phyloP scores from a whole-genome alignment of 2,888 invertebrate species.

The Ligdia adustata region DNA sequence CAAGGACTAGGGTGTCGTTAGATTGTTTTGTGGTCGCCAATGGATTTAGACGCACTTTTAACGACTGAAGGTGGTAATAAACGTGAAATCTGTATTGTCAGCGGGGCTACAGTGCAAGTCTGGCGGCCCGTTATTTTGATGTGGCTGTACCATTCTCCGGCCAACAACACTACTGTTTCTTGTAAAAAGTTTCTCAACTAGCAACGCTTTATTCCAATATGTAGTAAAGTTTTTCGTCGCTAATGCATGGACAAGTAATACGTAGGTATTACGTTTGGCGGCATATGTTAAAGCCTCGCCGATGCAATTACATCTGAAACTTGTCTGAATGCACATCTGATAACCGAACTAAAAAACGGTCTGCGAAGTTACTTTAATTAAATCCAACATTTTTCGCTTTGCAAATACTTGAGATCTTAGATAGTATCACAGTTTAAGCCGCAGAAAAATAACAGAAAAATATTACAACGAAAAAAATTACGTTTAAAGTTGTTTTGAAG shows the following conservation, averaged over 20 bases:
- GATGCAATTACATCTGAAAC: constrained; percentile 74
- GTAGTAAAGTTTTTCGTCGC: constrained; percentile 20
- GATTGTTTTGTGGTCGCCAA: constrained; percentile 28
- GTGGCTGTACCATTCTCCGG: neutral
- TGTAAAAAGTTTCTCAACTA: neutral
- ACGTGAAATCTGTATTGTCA: constrained; percentile 25
- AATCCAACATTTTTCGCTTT: constrained; percentile 63
- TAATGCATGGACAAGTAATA: constrained; percentile 40
- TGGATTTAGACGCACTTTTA: constrained; percentile 29
- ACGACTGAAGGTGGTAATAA: constrained; percentile 24
- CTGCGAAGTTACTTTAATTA: constrained; percentile 71
- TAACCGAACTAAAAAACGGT: constrained; percentile 67
- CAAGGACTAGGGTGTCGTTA: constrained; percentile 35
- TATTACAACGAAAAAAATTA: too few species aligned
- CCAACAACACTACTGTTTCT: neutral
- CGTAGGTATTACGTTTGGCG: constrained; percentile 61
- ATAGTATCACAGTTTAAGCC: constrained; percentile 51
- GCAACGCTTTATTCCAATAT: constrained; percentile 18
- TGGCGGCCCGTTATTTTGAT: neutral
- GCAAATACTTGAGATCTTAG: constrained; percentile 47
- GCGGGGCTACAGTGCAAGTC: constrained; percentile 14
- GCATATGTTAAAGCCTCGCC: constrained; percentile 63
- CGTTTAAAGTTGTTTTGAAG: too few species aligned
- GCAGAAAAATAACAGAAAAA: constrained; percentile 50
- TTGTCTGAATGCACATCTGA: constrained; percentile 72